These are phyloP conservation scores for Aculops lycopersici DNA, from an alignment of 1,140 invertebrate genomes.

Conservation along the genomic window DNA sequence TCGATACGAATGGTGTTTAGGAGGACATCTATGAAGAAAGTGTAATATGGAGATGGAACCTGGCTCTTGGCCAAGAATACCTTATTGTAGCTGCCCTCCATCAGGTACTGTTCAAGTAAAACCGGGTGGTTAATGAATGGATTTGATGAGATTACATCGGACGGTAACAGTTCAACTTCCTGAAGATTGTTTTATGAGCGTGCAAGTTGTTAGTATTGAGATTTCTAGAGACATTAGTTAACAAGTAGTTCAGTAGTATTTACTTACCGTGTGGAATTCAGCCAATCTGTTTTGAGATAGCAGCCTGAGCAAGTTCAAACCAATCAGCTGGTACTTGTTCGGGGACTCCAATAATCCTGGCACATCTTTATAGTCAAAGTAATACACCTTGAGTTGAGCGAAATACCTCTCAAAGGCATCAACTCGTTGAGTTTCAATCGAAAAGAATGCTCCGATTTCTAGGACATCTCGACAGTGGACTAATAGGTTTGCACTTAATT, in stretches of 20 bases:
- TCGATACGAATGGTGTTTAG: conserved; percentile 78
- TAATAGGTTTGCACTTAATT: conserved; percentile 14
- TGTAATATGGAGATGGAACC: conserved; percentile 80
- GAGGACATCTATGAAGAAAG: conserved; percentile 84
- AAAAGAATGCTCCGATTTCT: conserved; percentile 83
- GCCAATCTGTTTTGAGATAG: conserved; percentile 80
- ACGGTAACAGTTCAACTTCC: conserved; percentile 72
- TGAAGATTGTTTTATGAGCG: conserved; percentile 10
- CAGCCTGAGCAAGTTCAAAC: conserved; percentile 76
- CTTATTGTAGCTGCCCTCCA: conserved; percentile 98
- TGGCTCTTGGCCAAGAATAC: conserved; percentile 59
- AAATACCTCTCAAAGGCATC: conserved; percentile 80
- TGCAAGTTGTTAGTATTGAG: neutral
- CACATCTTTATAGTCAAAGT: conserved; percentile 65
- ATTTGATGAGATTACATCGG: conserved; percentile 64
- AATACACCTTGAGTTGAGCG: conserved; percentile 84
- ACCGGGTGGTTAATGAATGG: conserved; percentile 79
- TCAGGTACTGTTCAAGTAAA: conserved; percentile 82
- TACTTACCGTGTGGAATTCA: conserved; percentile 63
- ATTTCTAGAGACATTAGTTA: neutral
- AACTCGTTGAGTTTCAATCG: conserved; percentile 59
- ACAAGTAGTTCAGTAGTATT: neutral
- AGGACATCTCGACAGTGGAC: conserved; percentile 34
- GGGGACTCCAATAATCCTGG: conserved; percentile 53
- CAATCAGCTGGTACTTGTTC: conserved; percentile 74